Evolutionary conservation across 2,888 invertebrate species (phyloP), one percentile per base, ranked within the genome.

Genomic region (Periphyllus acericola): DNA sequence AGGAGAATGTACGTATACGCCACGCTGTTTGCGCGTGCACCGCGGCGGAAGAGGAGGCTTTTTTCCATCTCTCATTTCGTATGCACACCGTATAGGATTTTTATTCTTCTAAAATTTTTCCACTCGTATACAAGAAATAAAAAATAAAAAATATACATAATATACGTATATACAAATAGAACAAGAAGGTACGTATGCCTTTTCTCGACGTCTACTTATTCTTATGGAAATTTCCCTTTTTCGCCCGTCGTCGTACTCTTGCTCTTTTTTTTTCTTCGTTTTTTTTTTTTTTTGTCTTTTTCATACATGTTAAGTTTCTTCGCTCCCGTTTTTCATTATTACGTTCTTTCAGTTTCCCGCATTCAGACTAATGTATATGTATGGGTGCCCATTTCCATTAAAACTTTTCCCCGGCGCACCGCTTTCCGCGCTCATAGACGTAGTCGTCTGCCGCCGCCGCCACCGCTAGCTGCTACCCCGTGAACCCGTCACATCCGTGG

Each of bases 341-440:
- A 87, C 87, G 87, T 81, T 86, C 87, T 87, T 87, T 87, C 87
- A 81, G 87, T 81, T 87, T 81, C 87, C 81, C 87, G 87, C 87
- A 81, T 87, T 81, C 87, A 81, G 66, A 87, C 87, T 87, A 87
- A 87, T 87, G 87, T 87, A 87, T 87, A 87, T 87, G 87, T 87
- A 87, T 87, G 87, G 87, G 87, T 87, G 87, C 87, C 87, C 87
- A 87, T 87, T 87, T 87, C 87, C 87, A 87, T 87, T 87, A 87
- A 87, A 87, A 87, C 87, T 87, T 87, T 87, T 87, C 87, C 87
- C 87, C 87, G 81, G 74, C 81, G 40, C 66, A 60, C 74, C 74
- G 21, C 72, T 74, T 8, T 34, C 3, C 66, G 40, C 80, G 9
- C 71, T 60, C n/a, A 32, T 19, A 25, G 32, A 29, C 14, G 25